phyloP scores from a whole-genome alignment of 2,888 invertebrate genomes.

The Heliconius hortense region DNA sequence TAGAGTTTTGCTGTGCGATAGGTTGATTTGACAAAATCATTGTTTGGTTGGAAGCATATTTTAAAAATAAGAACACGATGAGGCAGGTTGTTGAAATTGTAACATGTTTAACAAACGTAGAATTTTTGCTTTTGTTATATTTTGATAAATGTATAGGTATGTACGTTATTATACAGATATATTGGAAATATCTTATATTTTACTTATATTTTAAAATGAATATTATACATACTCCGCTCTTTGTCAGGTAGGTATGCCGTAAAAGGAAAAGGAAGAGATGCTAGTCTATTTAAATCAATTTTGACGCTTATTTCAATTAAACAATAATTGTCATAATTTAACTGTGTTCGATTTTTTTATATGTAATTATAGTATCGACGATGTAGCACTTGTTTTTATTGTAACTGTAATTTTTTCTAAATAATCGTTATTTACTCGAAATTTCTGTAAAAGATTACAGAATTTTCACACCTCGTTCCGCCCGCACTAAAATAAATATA shows the following conservation, averaged over 20 bases:
- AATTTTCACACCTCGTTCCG: constrained; percentile 22
- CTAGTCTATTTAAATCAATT: too few species aligned
- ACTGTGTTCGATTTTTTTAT: neutral
- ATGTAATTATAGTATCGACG: too few species aligned
- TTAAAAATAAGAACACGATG: neutral
- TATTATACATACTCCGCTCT: neutral
- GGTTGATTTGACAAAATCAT: neutral
- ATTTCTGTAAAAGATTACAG: neutral
- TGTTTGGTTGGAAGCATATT: neutral
- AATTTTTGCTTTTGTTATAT: neutral
- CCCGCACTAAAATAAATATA: constrained; percentile 28
- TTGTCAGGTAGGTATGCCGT: neutral
- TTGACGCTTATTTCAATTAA: too few species aligned
- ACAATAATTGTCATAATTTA: too few species aligned
- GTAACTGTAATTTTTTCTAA: too few species aligned
- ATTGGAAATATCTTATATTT: neutral
- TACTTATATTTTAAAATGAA: neutral
- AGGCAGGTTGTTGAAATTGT: constrained; percentile 9
- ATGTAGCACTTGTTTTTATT: too few species aligned
- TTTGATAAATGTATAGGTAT: neutral
- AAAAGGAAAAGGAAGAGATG: neutral
- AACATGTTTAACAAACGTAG: neutral
- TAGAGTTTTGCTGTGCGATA: neutral
- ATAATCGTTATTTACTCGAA: neutral
- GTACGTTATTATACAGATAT: too few species aligned